phyloP scores from a whole-genome alignment of 2,797 vertebrate genomes.

The Eulemur coronatus region DNA sequence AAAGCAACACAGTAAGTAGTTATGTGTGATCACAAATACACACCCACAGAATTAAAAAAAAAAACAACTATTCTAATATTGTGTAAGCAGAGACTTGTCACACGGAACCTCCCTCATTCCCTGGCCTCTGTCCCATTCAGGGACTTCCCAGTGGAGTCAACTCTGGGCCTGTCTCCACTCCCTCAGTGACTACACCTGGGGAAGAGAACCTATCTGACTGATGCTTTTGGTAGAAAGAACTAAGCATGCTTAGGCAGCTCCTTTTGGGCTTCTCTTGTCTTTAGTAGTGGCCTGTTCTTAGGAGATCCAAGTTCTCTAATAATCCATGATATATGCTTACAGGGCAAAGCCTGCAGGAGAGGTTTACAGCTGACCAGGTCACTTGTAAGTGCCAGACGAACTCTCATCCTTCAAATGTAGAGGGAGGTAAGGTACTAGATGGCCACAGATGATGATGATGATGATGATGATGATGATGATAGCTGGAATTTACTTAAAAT shows the following conservation, averaged over 20 bases:
- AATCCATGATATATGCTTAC: background rate
- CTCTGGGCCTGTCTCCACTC: background rate
- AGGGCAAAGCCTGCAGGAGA: background rate
- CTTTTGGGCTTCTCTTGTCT: background rate
- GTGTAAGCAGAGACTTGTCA: background rate
- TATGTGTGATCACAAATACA: background rate
- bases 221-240: background rate
- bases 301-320: background rate
- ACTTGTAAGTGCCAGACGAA: background rate
- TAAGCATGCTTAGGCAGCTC: background rate
- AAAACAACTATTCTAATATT: background rate
- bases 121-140: background rate
- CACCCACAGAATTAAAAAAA: background rate
- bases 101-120: background rate
- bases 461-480: background rate
- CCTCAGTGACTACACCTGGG: background rate
- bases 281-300: background rate
- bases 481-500: constrained; percentile 22
- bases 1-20: background rate
- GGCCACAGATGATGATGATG: background rate
- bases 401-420: background rate
- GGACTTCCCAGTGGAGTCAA: background rate
- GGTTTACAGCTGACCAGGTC: background rate
- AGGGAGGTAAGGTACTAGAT: background rate
- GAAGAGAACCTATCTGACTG: background rate